Evolutionary conservation across 2,888 invertebrate genomes (phyloP), one percentile per base, ranked within the genome.

Genomic region (Andrena dorsata): DNA sequence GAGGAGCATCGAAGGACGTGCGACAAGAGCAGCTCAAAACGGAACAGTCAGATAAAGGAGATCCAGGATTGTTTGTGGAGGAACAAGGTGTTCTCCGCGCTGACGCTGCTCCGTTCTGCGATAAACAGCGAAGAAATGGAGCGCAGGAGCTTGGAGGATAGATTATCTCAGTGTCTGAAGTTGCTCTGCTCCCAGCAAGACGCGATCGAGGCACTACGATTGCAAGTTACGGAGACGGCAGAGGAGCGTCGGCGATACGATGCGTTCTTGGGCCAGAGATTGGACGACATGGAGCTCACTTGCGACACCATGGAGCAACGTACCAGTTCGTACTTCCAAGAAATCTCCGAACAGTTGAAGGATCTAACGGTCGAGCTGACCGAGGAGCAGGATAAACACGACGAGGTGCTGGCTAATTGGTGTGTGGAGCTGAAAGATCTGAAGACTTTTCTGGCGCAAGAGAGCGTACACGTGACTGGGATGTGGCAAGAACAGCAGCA

Each of bases 1-100:
- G 94, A 95, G 0, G 94, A 95, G 0, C 97, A 97, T 87, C 88
- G 94, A 51, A 94, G 93, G 76, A 94, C 95, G 2, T 88, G 88
- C 63, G 32, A 60, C 2, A 81, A n/a, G 30, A 80, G 30, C 35
- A 92, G 60, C 85, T 92, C 10, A 56, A 66, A 10, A 10, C 58
- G 61, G 5, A 71, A 69, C 51, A 60, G 30, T 41, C 71, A 53
- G 20, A 49, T 58, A 23, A 88, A 7, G 86, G 92, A 30, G 65
- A 92, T 60, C 78, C 94, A 75, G 89, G 91, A 91, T 35, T 69
- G 81, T 13, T 64, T 81, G 2, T 92, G 90, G 91, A 90, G 80
- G 32, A 90, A 89, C 23, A 92, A 90, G 64, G 90, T 92, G 1
- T 88, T 89, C 8, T 88, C 89, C 13, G 83, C 88, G 16, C 75